Evolutionary conservation across 1,140 invertebrate genomes (phyloP).

Genomic region (Drosophila nannoptera): DNA sequence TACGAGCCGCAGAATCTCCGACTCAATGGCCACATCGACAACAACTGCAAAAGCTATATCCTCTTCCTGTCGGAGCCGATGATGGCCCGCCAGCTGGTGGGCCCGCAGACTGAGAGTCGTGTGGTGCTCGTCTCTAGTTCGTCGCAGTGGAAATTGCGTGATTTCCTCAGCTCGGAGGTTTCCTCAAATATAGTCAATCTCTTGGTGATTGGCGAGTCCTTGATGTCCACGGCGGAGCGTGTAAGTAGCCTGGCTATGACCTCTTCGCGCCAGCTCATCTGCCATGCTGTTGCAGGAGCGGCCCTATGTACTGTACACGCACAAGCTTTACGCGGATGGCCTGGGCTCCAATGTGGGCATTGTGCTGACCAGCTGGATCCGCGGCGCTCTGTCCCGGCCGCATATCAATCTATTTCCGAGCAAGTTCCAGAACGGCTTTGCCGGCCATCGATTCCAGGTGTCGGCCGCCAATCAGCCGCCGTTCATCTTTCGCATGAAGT

Average conservation of each 20-base stretch:
- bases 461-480: slow-evolving; percentile 85
- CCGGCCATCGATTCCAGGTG: slow-evolving; percentile 85
- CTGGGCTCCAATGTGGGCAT: slow-evolving; percentile 83
- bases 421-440: slow-evolving; percentile 84
- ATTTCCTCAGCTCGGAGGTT: slow-evolving; percentile 82
- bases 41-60: slow-evolving; percentile 83
- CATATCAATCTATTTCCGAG: slow-evolving; percentile 83
- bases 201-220: slow-evolving; percentile 82
- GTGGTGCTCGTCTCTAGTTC: slow-evolving; percentile 84
- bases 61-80: slow-evolving; percentile 84
- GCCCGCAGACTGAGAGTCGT: slow-evolving; percentile 81
- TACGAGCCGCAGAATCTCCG: slow-evolving; percentile 51
- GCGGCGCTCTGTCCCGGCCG: slow-evolving; percentile 82
- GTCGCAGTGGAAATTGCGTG: slow-evolving; percentile 85
- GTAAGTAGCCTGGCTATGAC: slow-evolving; percentile 42
- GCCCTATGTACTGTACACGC: slow-evolving; percentile 85
- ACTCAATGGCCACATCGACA: slow-evolving; percentile 54
- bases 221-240: slow-evolving; percentile 79
- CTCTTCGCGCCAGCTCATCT: too few relatives aligned
- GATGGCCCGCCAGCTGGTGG: slow-evolving; percentile 81
- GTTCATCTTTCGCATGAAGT: slow-evolving; percentile 83
- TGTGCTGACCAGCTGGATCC: slow-evolving; percentile 84
- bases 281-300: slow-evolving; percentile 79
- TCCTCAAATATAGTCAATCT: slow-evolving; percentile 84
- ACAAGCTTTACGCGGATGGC: slow-evolving; percentile 84